Evolutionary conservation across 2,888 invertebrate species (phyloP).

Genomic region (Drosophila neonasuta): DNA sequence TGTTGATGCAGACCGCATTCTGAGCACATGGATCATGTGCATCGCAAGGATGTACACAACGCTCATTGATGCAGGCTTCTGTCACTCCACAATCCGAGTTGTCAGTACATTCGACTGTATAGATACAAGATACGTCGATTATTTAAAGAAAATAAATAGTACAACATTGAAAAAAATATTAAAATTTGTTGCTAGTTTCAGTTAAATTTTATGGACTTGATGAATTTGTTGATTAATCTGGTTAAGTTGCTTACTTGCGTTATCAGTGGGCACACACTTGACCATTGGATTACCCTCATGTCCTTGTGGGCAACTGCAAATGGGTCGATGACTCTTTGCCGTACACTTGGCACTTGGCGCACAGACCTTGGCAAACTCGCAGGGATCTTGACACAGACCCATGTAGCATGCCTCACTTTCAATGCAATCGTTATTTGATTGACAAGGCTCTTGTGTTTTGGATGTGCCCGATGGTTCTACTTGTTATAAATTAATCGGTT

Average conservation of each 20-base stretch:
- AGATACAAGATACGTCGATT: neutral
- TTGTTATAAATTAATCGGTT: slow-evolving; percentile 69
- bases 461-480: slow-evolving; percentile 88
- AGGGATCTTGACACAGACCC: slow-evolving; percentile 91
- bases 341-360: slow-evolving; percentile 89
- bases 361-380: slow-evolving; percentile 91
- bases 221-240: slow-evolving; percentile 59
- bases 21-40: slow-evolving; percentile 92
- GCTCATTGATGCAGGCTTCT: slow-evolving; percentile 92
- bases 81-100: slow-evolving; percentile 93
- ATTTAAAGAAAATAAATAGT: neutral
- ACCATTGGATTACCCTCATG: slow-evolving; percentile 91
- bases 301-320: slow-evolving; percentile 91
- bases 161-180: neutral
- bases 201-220: slow-evolving; percentile 33
- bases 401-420: slow-evolving; percentile 92
- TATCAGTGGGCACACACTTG: slow-evolving; percentile 88
- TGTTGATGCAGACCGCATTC: slow-evolving; percentile 93
- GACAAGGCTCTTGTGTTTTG: slow-evolving; percentile 90
- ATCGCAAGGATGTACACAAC: slow-evolving; percentile 94
- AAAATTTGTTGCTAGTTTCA: slow-evolving; percentile 23
- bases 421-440: slow-evolving; percentile 92
- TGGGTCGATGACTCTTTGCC: slow-evolving; percentile 91
- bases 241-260: slow-evolving; percentile 86
- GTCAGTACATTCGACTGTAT: slow-evolving; percentile 91